Conservation (phyloP, 2,888 invertebrate species). For the Eupithecia abbreviata region DNA sequence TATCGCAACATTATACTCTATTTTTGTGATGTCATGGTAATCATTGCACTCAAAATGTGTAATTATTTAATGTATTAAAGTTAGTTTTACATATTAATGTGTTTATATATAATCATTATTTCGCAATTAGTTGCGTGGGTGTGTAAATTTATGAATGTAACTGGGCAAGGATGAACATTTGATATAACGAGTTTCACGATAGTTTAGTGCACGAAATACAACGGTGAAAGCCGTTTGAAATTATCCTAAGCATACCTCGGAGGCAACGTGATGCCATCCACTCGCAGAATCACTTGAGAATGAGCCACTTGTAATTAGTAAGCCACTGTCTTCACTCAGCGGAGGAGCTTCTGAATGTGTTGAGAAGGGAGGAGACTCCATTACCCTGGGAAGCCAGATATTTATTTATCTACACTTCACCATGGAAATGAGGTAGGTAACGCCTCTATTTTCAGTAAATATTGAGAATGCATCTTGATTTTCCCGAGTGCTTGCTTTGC, state of each 20-base stretch:
- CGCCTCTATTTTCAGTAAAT: conserved; percentile 19
- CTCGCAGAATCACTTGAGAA: conserved; percentile 89
- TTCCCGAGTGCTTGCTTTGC: background rate
- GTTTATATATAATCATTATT: background rate
- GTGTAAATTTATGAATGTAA: background rate
- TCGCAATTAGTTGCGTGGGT: conserved; percentile 1
- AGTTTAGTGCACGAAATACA: background rate
- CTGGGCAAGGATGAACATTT: background rate
- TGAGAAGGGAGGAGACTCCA: conserved; percentile 92
- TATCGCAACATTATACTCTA: too few species aligned
- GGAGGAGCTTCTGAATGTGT: conserved; percentile 89
- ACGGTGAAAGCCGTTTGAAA: background rate
- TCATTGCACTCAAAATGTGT: background rate
- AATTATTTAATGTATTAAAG: background rate
- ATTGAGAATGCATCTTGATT: conserved; percentile 27
- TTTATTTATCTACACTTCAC: conserved; percentile 16
- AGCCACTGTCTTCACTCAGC: conserved; percentile 90
- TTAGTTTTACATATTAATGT: background rate
- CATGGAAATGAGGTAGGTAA: conserved; percentile 26
- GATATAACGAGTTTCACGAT: background rate
- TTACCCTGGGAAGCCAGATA: conserved; percentile 62
- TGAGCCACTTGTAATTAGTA: conserved; percentile 88
- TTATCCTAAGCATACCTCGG: conserved; percentile 80
- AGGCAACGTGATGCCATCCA: conserved; percentile 86
- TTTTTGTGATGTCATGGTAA: background rate